Percentiles rank a stretch among this genome's conserved stretches.
phyloP scores from a whole-genome alignment of 2,888 invertebrate genomes.

The Anoplius nigerrimus region DNA sequence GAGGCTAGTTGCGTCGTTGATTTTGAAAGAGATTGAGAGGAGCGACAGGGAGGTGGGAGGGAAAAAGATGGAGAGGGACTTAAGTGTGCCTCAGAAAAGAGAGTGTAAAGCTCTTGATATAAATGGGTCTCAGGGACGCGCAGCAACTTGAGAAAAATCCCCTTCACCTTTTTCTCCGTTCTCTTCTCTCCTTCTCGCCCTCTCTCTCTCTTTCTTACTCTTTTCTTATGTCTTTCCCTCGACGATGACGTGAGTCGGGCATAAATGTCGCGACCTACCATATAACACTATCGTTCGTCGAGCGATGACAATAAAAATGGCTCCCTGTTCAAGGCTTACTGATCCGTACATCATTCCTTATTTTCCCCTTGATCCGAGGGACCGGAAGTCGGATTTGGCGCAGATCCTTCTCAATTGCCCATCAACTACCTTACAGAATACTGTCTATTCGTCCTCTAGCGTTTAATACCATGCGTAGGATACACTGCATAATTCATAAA shows the following conservation, averaged over 20 bases:
- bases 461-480: too few species aligned
- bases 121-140: conserved; percentile 58
- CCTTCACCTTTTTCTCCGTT: conserved; percentile 45
- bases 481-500: too few species aligned
- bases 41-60: neutral
- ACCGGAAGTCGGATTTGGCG: too few species aligned
- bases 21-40: conserved; percentile 3
- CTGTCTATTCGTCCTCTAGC: too few species aligned
- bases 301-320: too few species aligned
- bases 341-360: too few species aligned
- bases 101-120: conserved; percentile 58
- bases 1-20: conserved; percentile 26
- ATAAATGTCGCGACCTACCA: neutral
- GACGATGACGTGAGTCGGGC: neutral
- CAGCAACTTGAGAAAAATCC: conserved; percentile 44
- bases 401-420: too few species aligned
- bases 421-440: too few species aligned
- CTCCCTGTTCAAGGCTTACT: too few species aligned
- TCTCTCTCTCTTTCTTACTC: neutral
- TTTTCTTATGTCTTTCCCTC: neutral
- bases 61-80: conserved; percentile 29
- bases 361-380: too few species aligned
- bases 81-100: conserved; percentile 43
- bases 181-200: neutral
- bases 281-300: too few species aligned